Conservation (phyloP, 2,797 vertebrate genomes). For the Sarcophilus harrisii region DNA sequence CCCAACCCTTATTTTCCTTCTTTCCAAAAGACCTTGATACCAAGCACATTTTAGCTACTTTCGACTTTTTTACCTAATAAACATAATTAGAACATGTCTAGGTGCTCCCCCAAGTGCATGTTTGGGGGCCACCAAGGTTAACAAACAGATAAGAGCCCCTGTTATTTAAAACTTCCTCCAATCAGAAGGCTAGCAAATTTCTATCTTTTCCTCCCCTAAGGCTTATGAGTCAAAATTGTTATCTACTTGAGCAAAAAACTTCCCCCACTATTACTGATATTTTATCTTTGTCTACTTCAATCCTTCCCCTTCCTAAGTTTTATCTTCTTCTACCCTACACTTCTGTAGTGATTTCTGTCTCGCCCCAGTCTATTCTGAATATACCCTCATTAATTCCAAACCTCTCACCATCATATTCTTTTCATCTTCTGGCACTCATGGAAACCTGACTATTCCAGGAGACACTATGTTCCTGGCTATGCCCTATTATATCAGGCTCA, state of each 20-base stretch:
- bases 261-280: not conserved
- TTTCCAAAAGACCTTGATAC: not conserved
- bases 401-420: too few relatives aligned
- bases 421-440: too few relatives aligned
- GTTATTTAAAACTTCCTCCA: not conserved
- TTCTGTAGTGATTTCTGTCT: too few relatives aligned
- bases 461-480: too few relatives aligned
- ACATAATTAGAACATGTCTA: not conserved
- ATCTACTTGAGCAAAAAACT: not conserved
- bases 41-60: not conserved
- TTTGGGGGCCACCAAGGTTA: not conserved
- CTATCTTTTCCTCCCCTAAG: not conserved
- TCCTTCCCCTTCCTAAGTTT: too few relatives aligned
- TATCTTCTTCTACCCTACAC: too few relatives aligned
- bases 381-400: too few relatives aligned
- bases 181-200: not conserved
- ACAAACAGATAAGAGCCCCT: not conserved
- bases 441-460: too few relatives aligned
- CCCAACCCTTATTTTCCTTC: not conserved
- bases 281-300: not conserved
- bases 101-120: not conserved
- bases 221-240: not conserved
- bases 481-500: not conserved
- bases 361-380: too few relatives aligned
- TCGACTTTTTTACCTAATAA: not conserved